A percentile compares a stretch with the other conserved stretches of the same genome.
These are phyloP conservation scores for Gnatocerus cornutus DNA, from an alignment of 2,888 invertebrate species.

Conservation along the genomic window DNA sequence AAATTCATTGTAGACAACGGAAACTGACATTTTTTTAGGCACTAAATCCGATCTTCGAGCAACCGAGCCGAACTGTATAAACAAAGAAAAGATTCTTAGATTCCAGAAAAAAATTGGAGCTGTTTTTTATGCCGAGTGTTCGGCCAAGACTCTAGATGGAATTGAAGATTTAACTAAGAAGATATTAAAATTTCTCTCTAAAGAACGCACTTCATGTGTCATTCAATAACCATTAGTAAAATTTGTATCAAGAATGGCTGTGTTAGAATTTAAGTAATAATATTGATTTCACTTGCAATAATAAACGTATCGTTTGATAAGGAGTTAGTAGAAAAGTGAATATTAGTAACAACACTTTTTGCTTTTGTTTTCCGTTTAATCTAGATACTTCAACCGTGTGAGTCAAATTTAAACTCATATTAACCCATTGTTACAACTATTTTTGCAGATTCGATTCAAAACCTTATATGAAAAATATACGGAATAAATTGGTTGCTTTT, in stretches of 20 bases:
- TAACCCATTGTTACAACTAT: too few relatives aligned
- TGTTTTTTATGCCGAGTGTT: conserved; percentile 56
- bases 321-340: too few relatives aligned
- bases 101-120: conserved; percentile 56
- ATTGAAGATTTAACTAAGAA: conserved; percentile 52
- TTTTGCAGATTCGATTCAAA: too few relatives aligned
- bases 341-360: too few relatives aligned
- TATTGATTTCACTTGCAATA: too few relatives aligned
- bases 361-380: too few relatives aligned
- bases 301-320: too few relatives aligned
- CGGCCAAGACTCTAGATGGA: conserved; percentile 54
- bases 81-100: conserved; percentile 42
- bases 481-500: too few relatives aligned
- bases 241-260: conserved; percentile 12
- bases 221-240: conserved; percentile 34
- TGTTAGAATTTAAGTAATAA: conserved; percentile 19
- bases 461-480: too few relatives aligned
- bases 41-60: conserved; percentile 55
- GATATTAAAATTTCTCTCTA: conserved; percentile 19
- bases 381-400: too few relatives aligned
- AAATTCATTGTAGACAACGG: conserved; percentile 12
- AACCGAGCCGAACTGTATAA: conserved; percentile 39
- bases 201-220: conserved; percentile 37
- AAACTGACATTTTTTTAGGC: conserved; percentile 48
- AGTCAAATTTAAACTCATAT: too few relatives aligned